Evolutionary conservation across 2,797 vertebrate species (phyloP).

Genomic region (Acipenser ruthenus): DNA sequence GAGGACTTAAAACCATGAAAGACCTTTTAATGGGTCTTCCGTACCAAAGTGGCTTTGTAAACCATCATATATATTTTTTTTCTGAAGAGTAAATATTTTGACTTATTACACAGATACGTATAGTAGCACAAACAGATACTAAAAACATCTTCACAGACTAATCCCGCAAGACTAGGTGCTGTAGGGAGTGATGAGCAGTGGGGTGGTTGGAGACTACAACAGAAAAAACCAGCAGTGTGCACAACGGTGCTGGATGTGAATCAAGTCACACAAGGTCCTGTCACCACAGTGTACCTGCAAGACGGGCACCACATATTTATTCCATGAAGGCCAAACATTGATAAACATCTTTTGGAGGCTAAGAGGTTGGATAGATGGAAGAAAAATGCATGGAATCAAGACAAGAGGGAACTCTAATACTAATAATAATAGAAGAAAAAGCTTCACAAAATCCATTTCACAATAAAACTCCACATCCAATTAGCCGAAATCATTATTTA

Average conservation of each 20-base stretch:
- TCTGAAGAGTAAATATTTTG: no score
- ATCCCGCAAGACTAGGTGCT: constrained; percentile 58
- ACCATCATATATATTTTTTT: no score
- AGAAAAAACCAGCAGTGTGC: background rate
- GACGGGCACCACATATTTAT: background rate
- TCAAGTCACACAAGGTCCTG: background rate
- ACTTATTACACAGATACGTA: no score
- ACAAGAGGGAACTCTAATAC: background rate
- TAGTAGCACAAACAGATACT: no score
- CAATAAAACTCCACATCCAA: background rate
- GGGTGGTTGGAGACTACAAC: background rate
- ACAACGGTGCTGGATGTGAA: background rate
- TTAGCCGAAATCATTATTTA: background rate
- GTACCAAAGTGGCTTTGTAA: no score
- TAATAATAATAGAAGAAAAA: background rate
- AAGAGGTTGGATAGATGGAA: background rate
- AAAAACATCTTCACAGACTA: constrained; percentile 52
- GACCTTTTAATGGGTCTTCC: no score
- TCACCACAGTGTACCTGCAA: background rate
- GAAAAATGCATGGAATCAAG: background rate
- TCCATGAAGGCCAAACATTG: background rate
- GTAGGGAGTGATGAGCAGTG: constrained; percentile 26
- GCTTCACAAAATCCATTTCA: background rate
- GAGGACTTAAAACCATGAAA: no score
- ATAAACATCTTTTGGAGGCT: constrained; percentile 14